Evolutionary conservation across 1,140 invertebrate species (phyloP), one percentile per base, ranked within the genome.

Genomic region (Bombus fervidus): DNA sequence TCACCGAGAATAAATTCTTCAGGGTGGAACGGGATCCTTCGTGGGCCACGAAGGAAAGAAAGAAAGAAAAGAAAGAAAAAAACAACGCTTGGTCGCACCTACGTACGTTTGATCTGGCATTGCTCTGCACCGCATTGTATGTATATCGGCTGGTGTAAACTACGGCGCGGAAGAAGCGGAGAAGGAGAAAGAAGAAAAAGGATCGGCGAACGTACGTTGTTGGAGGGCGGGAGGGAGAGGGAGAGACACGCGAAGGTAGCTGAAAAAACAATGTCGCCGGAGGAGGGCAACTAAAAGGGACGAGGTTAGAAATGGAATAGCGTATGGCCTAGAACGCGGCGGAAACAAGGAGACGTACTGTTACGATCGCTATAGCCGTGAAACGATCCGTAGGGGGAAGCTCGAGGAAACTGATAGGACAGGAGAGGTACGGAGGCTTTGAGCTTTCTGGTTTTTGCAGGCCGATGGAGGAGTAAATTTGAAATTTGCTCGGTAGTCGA

Each of bases 91-190:
- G 73, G 85, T 89, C 87, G 81, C 77, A 86, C 88, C 86, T 88
- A 89, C 62, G 72, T 81, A 79, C 64, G 87, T 90, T 88, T 90
- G 87, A 89, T 91, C 87, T 81, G 86, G 86, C 87, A 80, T 87
- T 77, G 89, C 89, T 87, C 84, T 89, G 79, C 86, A 86, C 71
- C 71, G 90, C 91, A 94, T 94, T 94, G 93, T 94, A 94, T 94
- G 93, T 94, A 94, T 94, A 94, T 94, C 88, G 90, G 68, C 25
- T 68, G 81, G 73, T 62, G 85, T 86, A 68, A 74, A 90, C 68
- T 57, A 71, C 41, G 53, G 39, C 53, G 31, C 59, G 57, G 72
- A 57, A 59, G 62, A 66, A 53, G 25, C 43, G 22, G 28, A 18
- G 31, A 31, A 10, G 41, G 31, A 43, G 71, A 69, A 39, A 10